Evolutionary conservation across 2,113 vertebrate genomes (phyloP), one percentile per base, ranked within the genome.

Genomic region (Thamnaconus septentrionalis): DNA sequence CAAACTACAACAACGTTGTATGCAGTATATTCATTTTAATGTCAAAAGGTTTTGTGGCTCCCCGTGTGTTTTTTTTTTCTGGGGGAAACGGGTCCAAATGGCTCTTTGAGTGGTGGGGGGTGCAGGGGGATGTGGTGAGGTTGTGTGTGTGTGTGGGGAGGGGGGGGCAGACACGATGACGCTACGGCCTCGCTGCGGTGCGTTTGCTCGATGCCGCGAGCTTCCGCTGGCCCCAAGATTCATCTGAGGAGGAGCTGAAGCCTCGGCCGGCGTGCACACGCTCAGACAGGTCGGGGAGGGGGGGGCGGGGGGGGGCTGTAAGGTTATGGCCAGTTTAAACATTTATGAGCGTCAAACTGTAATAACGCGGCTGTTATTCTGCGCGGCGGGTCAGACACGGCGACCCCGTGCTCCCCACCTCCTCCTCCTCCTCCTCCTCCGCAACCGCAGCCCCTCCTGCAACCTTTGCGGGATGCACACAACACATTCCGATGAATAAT

Each of bases 281-380:
- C 18, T 31, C n/a, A 61, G 46, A 73, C 66, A 43, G 48, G 52
- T 55, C 18, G 18, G 18, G 18, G 18, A 2, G 18, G 18, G 1
- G 18, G 2, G 1, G 18, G 18, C 18, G 18, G 18, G 18, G 18
- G 18, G 18, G 18, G 18, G 41, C 48, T 4, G 5, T 69, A 18
- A 75, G 71, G 70, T 69, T 63, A 61, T 31, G 58, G 56, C 12
- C n/a, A 74, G 75, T 64, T 88, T 62, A 85, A 86, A 80, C 71
- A 73, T 88, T 82, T 66, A 83, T 82, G 65, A 52, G 56, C 1
- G 39, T 53, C 74, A 88, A 83, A 72, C 76, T 58, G 76, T 64
- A 66, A 56, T 62, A 76, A 69, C 6, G 3, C 46, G 12, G 41
- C 61, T 40, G 46, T 71, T 71, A 69, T 72, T 70, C 58, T 57